Conservation (phyloP, 2,888 invertebrate genomes). For the Synanthedon tipuliformis region DNA sequence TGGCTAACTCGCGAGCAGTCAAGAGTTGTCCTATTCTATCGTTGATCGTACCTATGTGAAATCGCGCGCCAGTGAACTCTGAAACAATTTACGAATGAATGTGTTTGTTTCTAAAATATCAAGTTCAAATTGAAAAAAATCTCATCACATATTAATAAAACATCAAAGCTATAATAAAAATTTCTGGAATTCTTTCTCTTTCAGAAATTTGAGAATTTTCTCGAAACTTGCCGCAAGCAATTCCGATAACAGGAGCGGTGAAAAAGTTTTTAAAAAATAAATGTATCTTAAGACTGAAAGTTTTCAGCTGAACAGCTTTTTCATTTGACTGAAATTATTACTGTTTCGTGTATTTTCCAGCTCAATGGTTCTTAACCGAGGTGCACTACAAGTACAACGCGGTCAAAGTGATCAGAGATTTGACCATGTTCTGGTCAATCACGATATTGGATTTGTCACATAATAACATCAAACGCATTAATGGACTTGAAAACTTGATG, state of each 20-base stretch:
- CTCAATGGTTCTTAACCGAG: constrained; percentile 72
- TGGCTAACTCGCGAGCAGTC: too few species aligned
- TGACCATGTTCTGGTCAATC: constrained; percentile 72
- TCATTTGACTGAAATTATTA: not conserved
- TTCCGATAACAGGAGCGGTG: not conserved
- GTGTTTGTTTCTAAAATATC: too few species aligned
- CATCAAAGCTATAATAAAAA: too few species aligned
- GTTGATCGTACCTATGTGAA: too few species aligned
- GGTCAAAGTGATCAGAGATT: constrained; percentile 61
- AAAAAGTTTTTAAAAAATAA: not conserved
- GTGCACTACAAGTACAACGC: constrained; percentile 72
- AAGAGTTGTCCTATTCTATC: too few species aligned
- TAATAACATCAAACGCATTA: constrained; percentile 69
- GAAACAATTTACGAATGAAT: too few species aligned
- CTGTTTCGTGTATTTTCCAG: constrained; percentile 24
- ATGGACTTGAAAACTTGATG: constrained; percentile 66
- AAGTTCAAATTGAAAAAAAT: too few species aligned
- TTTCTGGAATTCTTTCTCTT: too few species aligned
- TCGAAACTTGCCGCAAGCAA: not conserved
- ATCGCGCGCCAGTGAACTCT: too few species aligned
- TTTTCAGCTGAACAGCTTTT: not conserved
- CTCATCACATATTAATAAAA: too few species aligned
- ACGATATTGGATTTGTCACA: constrained; percentile 71
- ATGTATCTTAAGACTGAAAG: not conserved
- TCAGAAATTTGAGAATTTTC: not conserved